These are phyloP conservation scores for Micoletzkya japonica DNA, from an alignment of 2,888 invertebrate genomes.

Conservation along the genomic window DNA sequence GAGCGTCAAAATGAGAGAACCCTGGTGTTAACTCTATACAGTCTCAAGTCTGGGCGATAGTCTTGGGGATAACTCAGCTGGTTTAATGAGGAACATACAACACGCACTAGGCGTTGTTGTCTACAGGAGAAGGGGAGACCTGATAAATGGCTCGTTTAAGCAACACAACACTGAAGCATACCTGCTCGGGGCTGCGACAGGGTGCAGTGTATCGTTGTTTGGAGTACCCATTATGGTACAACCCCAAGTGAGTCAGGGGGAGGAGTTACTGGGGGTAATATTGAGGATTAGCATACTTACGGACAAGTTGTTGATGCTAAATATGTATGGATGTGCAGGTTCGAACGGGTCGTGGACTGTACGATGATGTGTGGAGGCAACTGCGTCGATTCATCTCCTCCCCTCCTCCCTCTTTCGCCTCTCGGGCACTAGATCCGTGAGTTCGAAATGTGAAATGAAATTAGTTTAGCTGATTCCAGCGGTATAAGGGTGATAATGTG, in stretches of 20 bases:
- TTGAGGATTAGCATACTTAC: not conserved
- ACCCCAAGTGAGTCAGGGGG: slow-evolving; percentile 25
- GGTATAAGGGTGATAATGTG: too few relatives aligned
- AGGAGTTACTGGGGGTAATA: not conserved
- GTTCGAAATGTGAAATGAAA: too few relatives aligned
- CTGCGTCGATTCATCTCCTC: slow-evolving; percentile 29
- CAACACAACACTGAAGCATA: slow-evolving; percentile 50
- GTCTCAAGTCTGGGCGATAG: too few relatives aligned
- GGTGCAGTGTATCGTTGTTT: slow-evolving; percentile 43
- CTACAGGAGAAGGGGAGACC: too few relatives aligned
- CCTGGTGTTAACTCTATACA: too few relatives aligned
- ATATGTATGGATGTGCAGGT: not conserved
- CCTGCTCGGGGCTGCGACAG: slow-evolving; percentile 46
- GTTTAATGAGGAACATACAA: too few relatives aligned
- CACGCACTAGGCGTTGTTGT: too few relatives aligned
- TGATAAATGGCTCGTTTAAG: slow-evolving; percentile 23
- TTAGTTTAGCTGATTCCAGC: not conserved
- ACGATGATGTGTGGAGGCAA: slow-evolving; percentile 61
- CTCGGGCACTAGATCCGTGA: slow-evolving; percentile 53
- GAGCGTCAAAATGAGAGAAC: too few relatives aligned
- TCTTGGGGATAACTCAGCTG: too few relatives aligned
- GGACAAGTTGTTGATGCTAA: not conserved
- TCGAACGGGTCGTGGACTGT: slow-evolving; percentile 32
- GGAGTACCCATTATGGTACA: slow-evolving; percentile 45
- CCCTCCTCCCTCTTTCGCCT: slow-evolving; percentile 38